Percentiles rank a stretch among this genome's conserved stretches.
Evolutionary conservation across 2,113 vertebrate species (phyloP).

Genomic region (Scolopax mira): DNA sequence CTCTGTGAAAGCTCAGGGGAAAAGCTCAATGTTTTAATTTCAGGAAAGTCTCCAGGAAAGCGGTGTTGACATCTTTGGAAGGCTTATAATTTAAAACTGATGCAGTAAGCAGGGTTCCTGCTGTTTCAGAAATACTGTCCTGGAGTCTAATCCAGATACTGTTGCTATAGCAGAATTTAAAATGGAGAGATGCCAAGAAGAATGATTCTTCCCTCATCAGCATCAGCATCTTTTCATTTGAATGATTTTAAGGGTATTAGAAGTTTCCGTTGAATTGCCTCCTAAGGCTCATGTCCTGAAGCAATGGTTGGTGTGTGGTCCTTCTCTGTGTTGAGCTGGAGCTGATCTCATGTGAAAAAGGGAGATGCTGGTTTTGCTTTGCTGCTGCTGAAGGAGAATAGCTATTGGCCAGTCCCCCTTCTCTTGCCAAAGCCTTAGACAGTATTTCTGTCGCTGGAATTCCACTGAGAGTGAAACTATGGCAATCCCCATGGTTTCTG

Average conservation of each 20-base stretch:
- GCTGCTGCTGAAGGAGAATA: neutral
- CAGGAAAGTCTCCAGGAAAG: constrained; percentile 43
- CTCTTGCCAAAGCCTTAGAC: constrained; percentile 7
- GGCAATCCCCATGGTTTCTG: neutral
- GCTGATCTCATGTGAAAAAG: constrained; percentile 24
- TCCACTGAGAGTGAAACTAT: neutral
- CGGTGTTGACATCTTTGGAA: constrained; percentile 36
- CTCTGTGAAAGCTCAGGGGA: neutral
- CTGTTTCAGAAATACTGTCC: constrained; percentile 65
- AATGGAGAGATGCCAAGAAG: constrained; percentile 39
- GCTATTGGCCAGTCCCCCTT: neutral
- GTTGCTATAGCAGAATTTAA: constrained; percentile 58
- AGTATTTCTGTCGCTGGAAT: neutral
- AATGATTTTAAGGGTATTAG: constrained; percentile 54
- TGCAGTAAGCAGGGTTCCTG: constrained; percentile 54
- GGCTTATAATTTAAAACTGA: constrained; percentile 49
- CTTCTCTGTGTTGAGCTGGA: neutral
- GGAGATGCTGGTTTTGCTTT: constrained; percentile 33
- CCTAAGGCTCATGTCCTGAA: constrained; percentile 45
- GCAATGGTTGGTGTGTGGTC: constrained; percentile 54
- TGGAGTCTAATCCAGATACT: constrained; percentile 65
- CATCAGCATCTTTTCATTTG: constrained; percentile 61
- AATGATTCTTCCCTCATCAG: constrained; percentile 51
- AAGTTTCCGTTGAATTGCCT: constrained; percentile 47
- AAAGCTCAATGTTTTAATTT: constrained; percentile 18